Evolutionary conservation across 2,888 invertebrate genomes (phyloP), one percentile per base, ranked within the genome.

Genomic region (Eupithecia inturbata): DNA sequence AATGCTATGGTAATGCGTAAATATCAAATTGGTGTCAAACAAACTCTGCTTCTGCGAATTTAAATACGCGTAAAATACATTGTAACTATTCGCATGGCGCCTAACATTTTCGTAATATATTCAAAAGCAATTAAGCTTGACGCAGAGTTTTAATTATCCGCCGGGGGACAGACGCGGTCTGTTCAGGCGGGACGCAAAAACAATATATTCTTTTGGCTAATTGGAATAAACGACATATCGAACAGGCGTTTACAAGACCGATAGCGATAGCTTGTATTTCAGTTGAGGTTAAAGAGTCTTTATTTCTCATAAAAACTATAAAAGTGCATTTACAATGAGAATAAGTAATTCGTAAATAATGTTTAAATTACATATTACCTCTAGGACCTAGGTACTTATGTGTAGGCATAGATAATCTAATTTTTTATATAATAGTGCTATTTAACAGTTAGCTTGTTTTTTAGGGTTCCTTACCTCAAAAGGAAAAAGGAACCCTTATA

Each of bases 101-200:
- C 62, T 39, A 63, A 39, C 36, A 67, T 49, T 60, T 69, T 70
- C 60, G 26, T 62, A 71, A 74, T 74, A 71, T 74, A 75, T 75
- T 67, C 67, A 72, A 69, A 71, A 57, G 49, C 70, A 68, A 75
- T 70, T 75, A 57, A 28, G 16, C 63, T 45, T 68, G 70, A 53
- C 63, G 70, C 68, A 63, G 57, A 70, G 70, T 76, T 75, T 75
- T 75, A 75, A 75, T 75, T 72, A 72, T 63, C 67, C 39, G 49
- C 19, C 70, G 36, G 7, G 39, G 66, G 66, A 66, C 66, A 39
- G 39, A 9, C 10, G 26, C 60, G 31, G 62, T 3, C 31, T 53
- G 28, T 63, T 33, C 72, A 26, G 66, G 41, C 28, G 64, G 68
- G 70, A 76, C 72, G 64, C 26, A 36, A n/a, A 63, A 64, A 64